Base-by-base conservation (phyloP, 2,888 invertebrate species). In the Cheilosia variabilis region DNA sequence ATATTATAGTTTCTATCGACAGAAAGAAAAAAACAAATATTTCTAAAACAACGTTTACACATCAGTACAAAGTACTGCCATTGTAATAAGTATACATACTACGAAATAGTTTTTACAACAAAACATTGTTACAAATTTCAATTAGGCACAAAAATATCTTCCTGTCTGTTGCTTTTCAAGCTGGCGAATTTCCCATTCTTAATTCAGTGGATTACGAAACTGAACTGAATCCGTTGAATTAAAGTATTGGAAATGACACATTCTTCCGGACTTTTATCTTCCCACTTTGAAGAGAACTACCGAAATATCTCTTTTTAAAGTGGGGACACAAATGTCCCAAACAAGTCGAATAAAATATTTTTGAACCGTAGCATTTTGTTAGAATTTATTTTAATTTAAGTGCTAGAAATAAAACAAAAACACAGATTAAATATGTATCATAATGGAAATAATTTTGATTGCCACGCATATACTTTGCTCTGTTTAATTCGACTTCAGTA, bases 61-160 rank as follows among this genome's bases (percentile, higher is more conserved):
- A 75, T 66, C 81, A 76, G 86, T 86, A 86, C 86, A 86, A 86
- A 86, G 86, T 86, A 86, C 86, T 86, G 81, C 66, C 22, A 71
- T 43, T 75, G 75, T 80, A 37, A 10, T 34, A 10, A 34, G 3
- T 34, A 34, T 34, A 34, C 34, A 80, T 68, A 72, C 57, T 66
- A 76, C 68, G 53, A 75, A 37, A 53, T 63, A 53, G 37, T 66
- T 73, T 50, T 43, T 62, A 83, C 52, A 83, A 68, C 78, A 47
- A 53, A 43, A 55, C 5, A 50, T 77, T 69, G 68, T 79, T 58
- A 75, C 37, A 58, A 75, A 79, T 75, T 69, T 79, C 62, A 84
- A 60, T 57, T 78, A 73, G 83, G 73, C 72, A 4, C 62, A 73
- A 73, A 50, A n/a, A 22, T 19, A 34, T 65, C 52, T 52, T 52